Base-by-base conservation (phyloP, 1,140 invertebrate species). In the Papilio polytes region DNA sequence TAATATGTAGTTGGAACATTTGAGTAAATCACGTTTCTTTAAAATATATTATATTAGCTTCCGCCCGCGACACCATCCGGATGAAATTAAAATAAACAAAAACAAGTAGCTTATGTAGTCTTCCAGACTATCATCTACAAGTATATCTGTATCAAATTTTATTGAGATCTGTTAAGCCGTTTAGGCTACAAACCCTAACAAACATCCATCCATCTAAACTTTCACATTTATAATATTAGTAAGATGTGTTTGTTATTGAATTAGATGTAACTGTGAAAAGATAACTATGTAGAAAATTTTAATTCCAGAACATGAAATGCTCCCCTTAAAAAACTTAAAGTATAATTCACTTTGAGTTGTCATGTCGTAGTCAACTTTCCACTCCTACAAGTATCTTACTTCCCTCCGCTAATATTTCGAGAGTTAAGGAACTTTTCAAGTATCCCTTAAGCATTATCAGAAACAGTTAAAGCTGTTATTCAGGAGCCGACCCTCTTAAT, bases 401-500 rank as follows among this genome's bases (percentile, higher is more conserved):
- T 26, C 22, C 59, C 20, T 26, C 22, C 59, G 20, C 20, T 26
- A 26, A 63, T 63, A 2, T 72, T 26, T 63, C 66, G 36, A 20
- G 41, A 51, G 74, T 56, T 73, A 77, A 77, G 51, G 51, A 70
- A 74, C 46, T 74, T 74, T 80, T 66, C 70, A 22, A 74, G 80
- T 80, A 56, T 74, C 80, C 72, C 46, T 74, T 80, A 41, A 59
- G 22, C 80, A 80, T 87, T 84, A 82, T 84, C 81, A 81, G 77
- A 74, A 66, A 85, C 83, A 83, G 83, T 85, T 83, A 85, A 70
- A 88, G 83, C 82, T 84, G 84, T 85, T 85, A 73, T 66, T 59
- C 70, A 66, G 66, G 63, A 80, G 80, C 81, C 81, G 82, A 76
- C 80, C 81, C 86, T 84, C 81, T 86, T 88, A 87, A 88, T 88